Conservation (phyloP, 64 coral and sea anemone genomes). For the Orbicella faveolata region DNA sequence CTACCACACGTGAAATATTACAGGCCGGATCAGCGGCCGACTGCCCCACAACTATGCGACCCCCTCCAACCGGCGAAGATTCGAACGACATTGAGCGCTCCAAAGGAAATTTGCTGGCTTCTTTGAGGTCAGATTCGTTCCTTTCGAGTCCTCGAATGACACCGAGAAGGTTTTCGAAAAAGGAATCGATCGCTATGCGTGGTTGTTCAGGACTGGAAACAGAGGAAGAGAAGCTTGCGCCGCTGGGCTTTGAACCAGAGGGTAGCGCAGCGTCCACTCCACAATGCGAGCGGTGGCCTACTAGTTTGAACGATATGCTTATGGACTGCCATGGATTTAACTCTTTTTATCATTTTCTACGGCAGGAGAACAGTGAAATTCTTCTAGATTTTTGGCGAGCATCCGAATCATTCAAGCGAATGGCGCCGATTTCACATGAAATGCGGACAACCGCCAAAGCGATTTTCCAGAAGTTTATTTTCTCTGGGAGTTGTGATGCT, state of each 20-base stretch:
- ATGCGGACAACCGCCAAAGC: slow-evolving; percentile 69
- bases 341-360: slow-evolving; percentile 83
- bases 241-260: slow-evolving; percentile 88
- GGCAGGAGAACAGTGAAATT: slow-evolving; percentile 66
- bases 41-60: slow-evolving; percentile 64
- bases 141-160: slow-evolving; percentile 66
- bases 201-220: slow-evolving; percentile 56
- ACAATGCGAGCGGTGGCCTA: slow-evolving; percentile 72
- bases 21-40: slow-evolving; percentile 32
- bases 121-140: slow-evolving; percentile 59
- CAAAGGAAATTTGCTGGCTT: slow-evolving; percentile 40
- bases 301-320: slow-evolving; percentile 69
- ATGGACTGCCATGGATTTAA: slow-evolving; percentile 67
- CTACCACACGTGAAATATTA: slow-evolving; percentile 86
- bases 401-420: slow-evolving; percentile 73
- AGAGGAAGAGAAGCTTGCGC: slow-evolving; percentile 89
- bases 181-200: slow-evolving; percentile 59
- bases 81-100: slow-evolving; percentile 68
- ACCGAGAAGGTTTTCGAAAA: slow-evolving; percentile 71
- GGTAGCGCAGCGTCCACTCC: slow-evolving; percentile 77
- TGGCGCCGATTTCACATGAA: slow-evolving; percentile 75
- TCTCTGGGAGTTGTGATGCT: slow-evolving; percentile 42
- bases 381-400: slow-evolving; percentile 81
- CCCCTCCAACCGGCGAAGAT: slow-evolving; percentile 91
- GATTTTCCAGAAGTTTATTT: slow-evolving; percentile 89